Evolutionary conservation across 2,797 vertebrate genomes (phyloP).

Genomic region (Premnoplex brunnescens): DNA sequence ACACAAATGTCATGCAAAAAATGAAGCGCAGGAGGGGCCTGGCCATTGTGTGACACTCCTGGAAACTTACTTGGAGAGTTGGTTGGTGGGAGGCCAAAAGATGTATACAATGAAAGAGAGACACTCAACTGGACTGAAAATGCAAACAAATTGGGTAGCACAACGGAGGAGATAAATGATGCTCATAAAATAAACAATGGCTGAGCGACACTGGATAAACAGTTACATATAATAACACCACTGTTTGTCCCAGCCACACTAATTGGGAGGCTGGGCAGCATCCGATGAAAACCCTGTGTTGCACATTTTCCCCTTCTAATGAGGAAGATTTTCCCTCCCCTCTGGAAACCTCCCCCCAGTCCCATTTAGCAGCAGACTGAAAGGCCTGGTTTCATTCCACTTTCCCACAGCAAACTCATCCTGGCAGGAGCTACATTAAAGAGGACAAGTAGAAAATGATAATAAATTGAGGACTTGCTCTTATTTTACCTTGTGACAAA

Average conservation of each 20-base stretch:
- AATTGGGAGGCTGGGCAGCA: conserved; percentile 64
- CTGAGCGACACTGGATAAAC: conserved; percentile 33
- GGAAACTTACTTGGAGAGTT: conserved; percentile 29
- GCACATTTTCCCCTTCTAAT: conserved; percentile 44
- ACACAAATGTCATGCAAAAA: not conserved
- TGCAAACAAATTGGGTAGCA: conserved; percentile 55
- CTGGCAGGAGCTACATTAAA: conserved; percentile 52
- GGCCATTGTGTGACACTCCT: not conserved
- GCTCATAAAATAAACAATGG: conserved; percentile 44
- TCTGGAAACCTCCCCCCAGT: not conserved
- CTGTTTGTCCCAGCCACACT: conserved; percentile 34
- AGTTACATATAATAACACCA: conserved; percentile 16
- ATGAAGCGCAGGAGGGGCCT: not conserved
- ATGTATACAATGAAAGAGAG: not conserved
- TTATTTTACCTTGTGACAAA: conserved; percentile 51
- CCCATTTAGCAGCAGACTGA: conserved; percentile 33
- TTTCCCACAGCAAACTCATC: conserved; percentile 67
- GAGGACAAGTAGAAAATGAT: conserved; percentile 50
- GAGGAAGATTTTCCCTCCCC: conserved; percentile 4
- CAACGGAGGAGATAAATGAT: conserved; percentile 37
- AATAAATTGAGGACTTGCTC: conserved; percentile 55
- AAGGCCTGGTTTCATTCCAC: conserved; percentile 55
- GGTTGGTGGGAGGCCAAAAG: conserved; percentile 48
- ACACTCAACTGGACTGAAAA: not conserved
- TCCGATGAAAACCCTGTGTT: not conserved